Conservation (phyloP, 2,888 invertebrate genomes). For the Pristionchus exspectatus region DNA sequence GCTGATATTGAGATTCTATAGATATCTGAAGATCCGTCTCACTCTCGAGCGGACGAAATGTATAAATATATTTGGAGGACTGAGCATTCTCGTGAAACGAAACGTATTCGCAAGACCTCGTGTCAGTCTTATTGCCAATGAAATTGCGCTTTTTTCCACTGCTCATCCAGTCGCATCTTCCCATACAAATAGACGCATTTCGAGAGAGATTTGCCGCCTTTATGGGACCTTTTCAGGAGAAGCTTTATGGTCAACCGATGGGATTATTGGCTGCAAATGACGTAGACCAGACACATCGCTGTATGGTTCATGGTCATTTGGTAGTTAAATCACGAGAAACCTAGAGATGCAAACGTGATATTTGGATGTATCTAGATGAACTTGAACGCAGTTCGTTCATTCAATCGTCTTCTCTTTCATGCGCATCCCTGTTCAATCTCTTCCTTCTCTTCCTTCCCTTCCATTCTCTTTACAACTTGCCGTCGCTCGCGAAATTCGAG, state of each 20-base stretch:
- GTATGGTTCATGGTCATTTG: background rate
- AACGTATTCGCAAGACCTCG: background rate
- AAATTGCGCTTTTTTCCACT: slow-evolving; percentile 20
- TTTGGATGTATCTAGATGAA: background rate
- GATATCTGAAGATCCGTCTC: background rate
- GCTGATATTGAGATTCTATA: background rate
- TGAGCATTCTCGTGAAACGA: background rate
- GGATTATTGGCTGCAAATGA: background rate
- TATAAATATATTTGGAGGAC: background rate
- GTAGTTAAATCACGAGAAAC: background rate
- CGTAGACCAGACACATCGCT: background rate
- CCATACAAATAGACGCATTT: background rate
- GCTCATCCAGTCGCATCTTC: background rate
- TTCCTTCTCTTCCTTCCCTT: background rate
- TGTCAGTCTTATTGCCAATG: slow-evolving; percentile 38
- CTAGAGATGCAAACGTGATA: background rate
- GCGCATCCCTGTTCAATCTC: background rate
- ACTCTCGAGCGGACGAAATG: background rate
- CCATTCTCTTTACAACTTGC: background rate
- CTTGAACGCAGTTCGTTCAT: background rate
- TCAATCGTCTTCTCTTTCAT: background rate
- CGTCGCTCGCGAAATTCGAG: slow-evolving; percentile 12
- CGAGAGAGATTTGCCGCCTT: background rate
- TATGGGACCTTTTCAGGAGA: background rate
- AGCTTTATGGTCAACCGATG: background rate